These are phyloP conservation scores for Phenganax stokvisi DNA, from an alignment of 92 coral and sea anemone genomes.

Conservation along the genomic window DNA sequence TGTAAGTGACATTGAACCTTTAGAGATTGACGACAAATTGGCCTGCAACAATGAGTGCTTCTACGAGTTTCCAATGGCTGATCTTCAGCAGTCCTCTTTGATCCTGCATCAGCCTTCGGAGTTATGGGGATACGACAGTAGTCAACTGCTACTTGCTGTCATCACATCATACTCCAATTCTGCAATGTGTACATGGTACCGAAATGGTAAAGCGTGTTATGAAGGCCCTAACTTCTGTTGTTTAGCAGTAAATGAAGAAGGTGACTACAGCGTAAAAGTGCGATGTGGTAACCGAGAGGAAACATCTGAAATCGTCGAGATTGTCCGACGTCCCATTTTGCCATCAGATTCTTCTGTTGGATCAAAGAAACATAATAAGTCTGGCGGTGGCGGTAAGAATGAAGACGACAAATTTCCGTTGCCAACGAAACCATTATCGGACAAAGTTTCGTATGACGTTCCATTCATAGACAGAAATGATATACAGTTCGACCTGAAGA, in stretches of 20 bases:
- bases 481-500: slow-evolving; percentile 12
- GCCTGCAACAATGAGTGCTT: background rate
- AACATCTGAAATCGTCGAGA: slow-evolving; percentile 21
- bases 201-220: slow-evolving; percentile 4
- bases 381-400: background rate
- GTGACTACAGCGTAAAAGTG: slow-evolving; percentile 35
- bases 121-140: slow-evolving; percentile 34
- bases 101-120: slow-evolving; percentile 36
- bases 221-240: slow-evolving; percentile 35
- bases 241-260: slow-evolving; percentile 34
- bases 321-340: slow-evolving; percentile 8
- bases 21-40: background rate
- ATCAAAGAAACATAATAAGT: background rate
- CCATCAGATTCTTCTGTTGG: background rate
- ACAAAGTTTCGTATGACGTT: slow-evolving; percentile 15
- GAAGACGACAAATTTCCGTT: background rate
- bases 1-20: background rate
- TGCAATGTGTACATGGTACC: slow-evolving; percentile 27
- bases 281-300: slow-evolving; percentile 18
- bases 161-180: slow-evolving; percentile 23
- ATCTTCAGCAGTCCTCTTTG: background rate
- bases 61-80: slow-evolving; percentile 16
- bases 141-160: slow-evolving; percentile 25
- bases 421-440: background rate
- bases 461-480: slow-evolving; percentile 31